Conservation (phyloP, 64 coral and sea anemone genomes). For the Pocillopora damicornis region DNA sequence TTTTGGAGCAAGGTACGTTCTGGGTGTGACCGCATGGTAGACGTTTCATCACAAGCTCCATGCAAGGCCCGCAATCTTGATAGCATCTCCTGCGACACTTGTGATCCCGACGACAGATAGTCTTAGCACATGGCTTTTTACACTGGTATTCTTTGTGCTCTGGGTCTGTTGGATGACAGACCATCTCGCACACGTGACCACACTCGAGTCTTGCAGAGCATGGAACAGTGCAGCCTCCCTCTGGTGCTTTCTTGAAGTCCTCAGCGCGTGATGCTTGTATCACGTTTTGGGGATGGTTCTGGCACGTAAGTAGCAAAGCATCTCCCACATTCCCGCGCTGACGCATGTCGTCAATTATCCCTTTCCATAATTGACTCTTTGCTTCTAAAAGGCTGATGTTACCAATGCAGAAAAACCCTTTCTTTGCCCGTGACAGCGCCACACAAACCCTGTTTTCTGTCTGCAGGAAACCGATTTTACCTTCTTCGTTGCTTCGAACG, state of each 20-base stretch:
- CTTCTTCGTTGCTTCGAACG: constrained; percentile 91
- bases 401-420: constrained; percentile 85
- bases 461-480: constrained; percentile 87
- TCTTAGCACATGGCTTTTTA: constrained; percentile 37
- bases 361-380: constrained; percentile 54
- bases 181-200: constrained; percentile 63
- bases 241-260: constrained; percentile 63
- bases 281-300: constrained; percentile 49
- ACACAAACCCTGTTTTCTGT: constrained; percentile 86
- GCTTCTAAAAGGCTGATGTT: constrained; percentile 72
- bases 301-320: constrained; percentile 41
- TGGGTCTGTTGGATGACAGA: constrained; percentile 74
- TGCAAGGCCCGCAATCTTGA: constrained; percentile 50
- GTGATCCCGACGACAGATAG: constrained; percentile 20
- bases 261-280: constrained; percentile 30
- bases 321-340: constrained; percentile 11
- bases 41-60: neutral
- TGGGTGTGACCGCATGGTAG: constrained; percentile 36
- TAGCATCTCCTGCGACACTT: constrained; percentile 40
- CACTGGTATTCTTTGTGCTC: constrained; percentile 61
- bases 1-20: constrained; percentile 28
- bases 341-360: constrained; percentile 59
- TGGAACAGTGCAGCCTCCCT: constrained; percentile 60
- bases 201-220: constrained; percentile 54
- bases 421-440: constrained; percentile 86